A percentile compares a stretch with the other conserved stretches of the same genome.
These are phyloP conservation scores for Paracentrotus lividus DNA, from an alignment of 53 echinoderm and acorn worm genomes.

Conservation along the genomic window DNA sequence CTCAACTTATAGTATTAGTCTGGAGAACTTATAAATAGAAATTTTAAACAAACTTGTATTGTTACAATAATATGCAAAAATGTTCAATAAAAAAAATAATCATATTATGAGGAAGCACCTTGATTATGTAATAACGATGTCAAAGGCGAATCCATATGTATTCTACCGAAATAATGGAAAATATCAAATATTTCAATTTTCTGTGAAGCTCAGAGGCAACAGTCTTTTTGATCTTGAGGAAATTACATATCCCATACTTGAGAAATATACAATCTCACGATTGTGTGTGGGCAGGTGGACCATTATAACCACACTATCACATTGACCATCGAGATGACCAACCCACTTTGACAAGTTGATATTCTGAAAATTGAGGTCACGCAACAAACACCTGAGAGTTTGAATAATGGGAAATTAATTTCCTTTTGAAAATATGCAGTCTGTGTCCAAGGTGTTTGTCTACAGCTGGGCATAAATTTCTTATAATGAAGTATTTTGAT, in stretches of 20 bases:
- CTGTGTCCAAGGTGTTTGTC: background rate
- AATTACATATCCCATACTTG: background rate
- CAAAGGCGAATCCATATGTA: too few species aligned
- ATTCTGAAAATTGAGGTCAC: background rate
- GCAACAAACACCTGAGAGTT: background rate
- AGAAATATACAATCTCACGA: background rate
- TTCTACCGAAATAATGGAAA: too few species aligned
- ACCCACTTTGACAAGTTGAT: background rate
- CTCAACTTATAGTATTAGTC: too few species aligned
- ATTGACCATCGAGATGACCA: background rate
- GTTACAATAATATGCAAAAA: too few species aligned
- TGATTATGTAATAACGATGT: too few species aligned
- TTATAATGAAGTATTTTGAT: too few species aligned
- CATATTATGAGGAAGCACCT: too few species aligned
- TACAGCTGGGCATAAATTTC: too few species aligned
- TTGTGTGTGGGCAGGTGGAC: background rate
- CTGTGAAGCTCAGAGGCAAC: background rate
- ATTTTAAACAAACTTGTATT: too few species aligned
- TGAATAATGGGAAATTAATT: constrained; percentile 24
- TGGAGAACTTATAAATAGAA: too few species aligned
- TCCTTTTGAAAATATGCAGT: constrained; percentile 5
- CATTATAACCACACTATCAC: background rate
- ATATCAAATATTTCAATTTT: background rate
- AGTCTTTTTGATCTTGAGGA: background rate
- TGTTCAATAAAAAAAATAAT: too few species aligned